These are phyloP conservation scores for Phyto melanocephala DNA, from an alignment of 2,888 invertebrate species.

Conservation along the genomic window DNA sequence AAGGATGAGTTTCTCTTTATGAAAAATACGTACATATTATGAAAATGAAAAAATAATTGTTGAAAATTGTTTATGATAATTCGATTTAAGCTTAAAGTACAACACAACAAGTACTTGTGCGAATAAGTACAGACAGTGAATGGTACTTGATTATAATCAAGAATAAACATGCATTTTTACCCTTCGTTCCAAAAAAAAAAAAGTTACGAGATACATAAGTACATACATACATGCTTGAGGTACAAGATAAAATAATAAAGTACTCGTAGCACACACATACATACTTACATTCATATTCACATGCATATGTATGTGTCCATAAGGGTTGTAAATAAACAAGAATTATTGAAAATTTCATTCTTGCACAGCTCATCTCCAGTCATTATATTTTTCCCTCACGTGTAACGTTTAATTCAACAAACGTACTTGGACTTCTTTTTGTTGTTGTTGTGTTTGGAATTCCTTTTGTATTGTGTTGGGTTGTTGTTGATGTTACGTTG, in stretches of 20 bases:
- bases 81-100: slow-evolving; percentile 53
- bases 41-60: slow-evolving; percentile 29
- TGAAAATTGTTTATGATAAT: slow-evolving; percentile 43
- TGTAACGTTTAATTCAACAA: not conserved
- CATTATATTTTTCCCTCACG: slow-evolving; percentile 14
- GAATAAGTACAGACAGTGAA: slow-evolving; percentile 15
- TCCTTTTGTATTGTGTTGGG: slow-evolving; percentile 1
- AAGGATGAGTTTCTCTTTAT: slow-evolving; percentile 9
- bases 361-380: slow-evolving; percentile 11
- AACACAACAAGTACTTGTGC: not conserved
- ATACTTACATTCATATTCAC: too few relatives aligned
- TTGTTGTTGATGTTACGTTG: not conserved
- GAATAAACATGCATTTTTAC: not conserved
- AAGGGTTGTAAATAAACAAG: slow-evolving; percentile 21
- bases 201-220: too few relatives aligned
- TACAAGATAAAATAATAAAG: slow-evolving; percentile 18
- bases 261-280: too few relatives aligned
- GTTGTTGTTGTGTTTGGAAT: slow-evolving; percentile 32
- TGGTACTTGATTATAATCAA: slow-evolving; percentile 44
- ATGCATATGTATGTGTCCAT: not conserved
- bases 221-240: slow-evolving; percentile 18
- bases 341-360: not conserved
- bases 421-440: not conserved
- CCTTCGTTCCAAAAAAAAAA: not conserved
- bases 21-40: not conserved